Evolutionary conservation across 2,113 vertebrate species (phyloP).

Genomic region (Muntiacus reevesi): DNA sequence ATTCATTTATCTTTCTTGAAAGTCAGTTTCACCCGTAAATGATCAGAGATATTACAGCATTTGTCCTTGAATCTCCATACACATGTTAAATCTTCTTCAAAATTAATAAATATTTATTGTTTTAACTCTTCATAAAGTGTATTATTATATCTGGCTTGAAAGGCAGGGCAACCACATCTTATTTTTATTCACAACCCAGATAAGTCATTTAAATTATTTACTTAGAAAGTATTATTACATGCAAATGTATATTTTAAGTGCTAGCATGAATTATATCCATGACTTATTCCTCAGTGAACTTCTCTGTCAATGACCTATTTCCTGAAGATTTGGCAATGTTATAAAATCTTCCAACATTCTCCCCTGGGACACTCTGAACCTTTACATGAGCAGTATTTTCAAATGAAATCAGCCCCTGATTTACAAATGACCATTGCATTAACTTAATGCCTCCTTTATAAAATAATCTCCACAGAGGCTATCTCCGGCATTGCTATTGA

Average conservation of each 20-base stretch:
- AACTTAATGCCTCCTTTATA: not conserved
- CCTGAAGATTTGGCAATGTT: not conserved
- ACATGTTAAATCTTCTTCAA: not conserved
- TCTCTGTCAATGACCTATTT: not conserved
- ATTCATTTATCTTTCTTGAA: not conserved
- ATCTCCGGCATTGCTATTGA: not conserved
- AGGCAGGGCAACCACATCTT: not conserved
- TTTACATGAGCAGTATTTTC: not conserved
- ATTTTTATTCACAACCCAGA: not conserved
- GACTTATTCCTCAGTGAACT: not conserved
- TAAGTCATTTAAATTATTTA: not conserved
- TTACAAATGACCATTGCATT: not conserved
- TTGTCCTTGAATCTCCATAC: not conserved
- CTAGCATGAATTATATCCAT: not conserved
- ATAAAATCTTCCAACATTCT: not conserved
- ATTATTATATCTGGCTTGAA: not conserved
- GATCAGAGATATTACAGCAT: not conserved
- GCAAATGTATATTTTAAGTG: not conserved
- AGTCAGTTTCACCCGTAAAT: constrained; percentile 1
- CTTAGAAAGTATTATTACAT: not conserved
- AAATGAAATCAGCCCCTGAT: not conserved
- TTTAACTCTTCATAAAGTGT: not conserved
- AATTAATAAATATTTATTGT: constrained; percentile 21
- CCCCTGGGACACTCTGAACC: not conserved
- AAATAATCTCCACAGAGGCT: not conserved